These are phyloP conservation scores for Notiomystis cincta DNA, from an alignment of 2,113 vertebrate genomes.

Conservation along the genomic window DNA sequence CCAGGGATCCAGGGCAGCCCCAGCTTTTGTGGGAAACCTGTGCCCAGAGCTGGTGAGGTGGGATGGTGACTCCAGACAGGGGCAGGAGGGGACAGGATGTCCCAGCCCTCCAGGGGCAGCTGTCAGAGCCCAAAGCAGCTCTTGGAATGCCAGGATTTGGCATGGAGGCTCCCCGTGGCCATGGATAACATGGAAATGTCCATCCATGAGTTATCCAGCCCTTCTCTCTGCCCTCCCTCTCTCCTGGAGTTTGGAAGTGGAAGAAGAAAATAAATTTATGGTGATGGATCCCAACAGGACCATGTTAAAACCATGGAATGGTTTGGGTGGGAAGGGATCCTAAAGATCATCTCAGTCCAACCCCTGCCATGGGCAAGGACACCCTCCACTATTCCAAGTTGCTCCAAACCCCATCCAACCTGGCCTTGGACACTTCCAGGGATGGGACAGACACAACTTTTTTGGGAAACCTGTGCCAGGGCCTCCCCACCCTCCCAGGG, in stretches of 20 bases:
- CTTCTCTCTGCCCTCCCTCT: background rate
- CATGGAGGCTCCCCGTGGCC: background rate
- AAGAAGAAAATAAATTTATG: too few relatives aligned
- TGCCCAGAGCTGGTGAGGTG: background rate
- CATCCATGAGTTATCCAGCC: background rate
- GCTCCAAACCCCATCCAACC: too few relatives aligned
- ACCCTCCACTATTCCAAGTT: too few relatives aligned
- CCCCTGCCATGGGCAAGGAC: too few relatives aligned
- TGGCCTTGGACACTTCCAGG: too few relatives aligned
- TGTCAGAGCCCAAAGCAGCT: background rate
- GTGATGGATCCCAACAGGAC: too few relatives aligned
- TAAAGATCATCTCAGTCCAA: too few relatives aligned
- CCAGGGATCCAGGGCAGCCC: background rate
- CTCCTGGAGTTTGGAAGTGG: background rate
- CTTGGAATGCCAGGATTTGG: background rate
- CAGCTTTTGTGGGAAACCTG: fast-evolving
- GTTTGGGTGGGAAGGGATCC: too few relatives aligned
- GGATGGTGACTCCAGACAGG: background rate
- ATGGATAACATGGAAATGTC: fast-evolving
- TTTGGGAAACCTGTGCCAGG: too few relatives aligned
- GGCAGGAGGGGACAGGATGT: background rate
- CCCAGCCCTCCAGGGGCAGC: background rate
- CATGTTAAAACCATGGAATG: too few relatives aligned
- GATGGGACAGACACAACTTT: too few relatives aligned
- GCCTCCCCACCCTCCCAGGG: too few relatives aligned